These are phyloP conservation scores for Megastigmus dorsalis DNA, from an alignment of 2,888 invertebrate genomes.

Conservation along the genomic window DNA sequence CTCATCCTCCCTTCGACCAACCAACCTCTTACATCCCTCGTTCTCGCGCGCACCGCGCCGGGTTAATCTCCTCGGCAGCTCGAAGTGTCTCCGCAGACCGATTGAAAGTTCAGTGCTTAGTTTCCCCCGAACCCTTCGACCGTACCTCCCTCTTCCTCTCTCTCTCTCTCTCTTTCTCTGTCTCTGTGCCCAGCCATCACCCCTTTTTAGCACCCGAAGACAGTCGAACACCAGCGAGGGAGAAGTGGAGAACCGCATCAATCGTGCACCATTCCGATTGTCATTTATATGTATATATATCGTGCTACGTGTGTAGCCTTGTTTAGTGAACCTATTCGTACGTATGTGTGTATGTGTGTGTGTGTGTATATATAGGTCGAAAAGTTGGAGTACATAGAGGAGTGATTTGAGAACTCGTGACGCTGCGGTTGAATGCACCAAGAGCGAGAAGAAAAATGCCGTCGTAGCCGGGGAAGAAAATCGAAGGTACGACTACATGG, in stretches of 20 bases:
- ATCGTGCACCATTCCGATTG: constrained; percentile 6
- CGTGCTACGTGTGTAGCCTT: background rate
- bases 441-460: constrained; percentile 7
- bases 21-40: too few species aligned
- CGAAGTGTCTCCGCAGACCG: constrained; percentile 41
- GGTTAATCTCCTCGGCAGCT: constrained; percentile 31
- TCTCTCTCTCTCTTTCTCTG: background rate
- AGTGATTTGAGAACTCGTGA: too few species aligned
- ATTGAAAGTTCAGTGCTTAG: constrained; percentile 41
- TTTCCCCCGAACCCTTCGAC: constrained; percentile 1
- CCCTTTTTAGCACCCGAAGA: constrained; percentile 13
- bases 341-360: too few species aligned
- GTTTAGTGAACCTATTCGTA: too few species aligned
- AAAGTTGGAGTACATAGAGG: too few species aligned
- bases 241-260: constrained; percentile 19
- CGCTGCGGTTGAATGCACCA: background rate
- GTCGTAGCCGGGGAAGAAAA: background rate
- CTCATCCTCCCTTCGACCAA: constrained; percentile 26
- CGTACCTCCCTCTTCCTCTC: background rate
- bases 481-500: background rate
- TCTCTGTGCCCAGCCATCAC: too few species aligned
- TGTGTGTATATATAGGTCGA: too few species aligned
- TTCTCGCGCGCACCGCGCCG: background rate
- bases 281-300: background rate
- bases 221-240: background rate